These are phyloP conservation scores for Crematogaster levior DNA, from an alignment of 2,888 invertebrate genomes.

Conservation along the genomic window DNA sequence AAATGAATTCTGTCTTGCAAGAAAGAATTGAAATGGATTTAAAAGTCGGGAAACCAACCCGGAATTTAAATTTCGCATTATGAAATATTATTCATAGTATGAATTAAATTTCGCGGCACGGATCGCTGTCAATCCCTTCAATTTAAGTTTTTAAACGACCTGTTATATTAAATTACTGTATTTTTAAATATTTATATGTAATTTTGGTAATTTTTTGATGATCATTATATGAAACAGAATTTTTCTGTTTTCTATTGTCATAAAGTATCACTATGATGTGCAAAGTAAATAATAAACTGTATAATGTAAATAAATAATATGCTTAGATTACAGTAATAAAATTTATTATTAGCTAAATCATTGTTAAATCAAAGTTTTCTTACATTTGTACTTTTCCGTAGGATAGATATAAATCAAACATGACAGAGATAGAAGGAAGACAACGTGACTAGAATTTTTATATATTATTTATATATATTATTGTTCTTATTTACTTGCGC, in stretches of 20 bases:
- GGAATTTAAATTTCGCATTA: constrained; percentile 29
- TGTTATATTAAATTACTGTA: neutral
- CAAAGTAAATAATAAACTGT: too few species aligned
- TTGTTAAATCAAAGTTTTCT: neutral
- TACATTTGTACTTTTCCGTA: neutral
- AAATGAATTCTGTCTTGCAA: constrained; percentile 31
- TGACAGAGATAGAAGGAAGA: neutral
- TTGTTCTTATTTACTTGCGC: neutral
- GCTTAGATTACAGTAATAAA: neutral
- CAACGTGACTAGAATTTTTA: constrained; percentile 13
- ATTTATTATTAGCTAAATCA: neutral
- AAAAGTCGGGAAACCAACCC: constrained; percentile 24
- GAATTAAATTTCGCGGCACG: constrained; percentile 22
- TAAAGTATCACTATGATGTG: neutral
- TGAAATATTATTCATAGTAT: constrained; percentile 25
- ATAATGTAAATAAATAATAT: neutral
- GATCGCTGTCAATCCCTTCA: constrained; percentile 15
- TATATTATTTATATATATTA: too few species aligned
- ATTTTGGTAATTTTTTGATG: neutral
- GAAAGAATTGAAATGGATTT: constrained; percentile 39
- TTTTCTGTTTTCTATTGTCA: neutral
- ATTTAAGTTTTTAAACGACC: constrained; percentile 27
- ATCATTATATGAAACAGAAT: neutral
- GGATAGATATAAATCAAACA: neutral
- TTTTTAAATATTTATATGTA: constrained; percentile 12